Base-by-base conservation (phyloP, 2,113 vertebrate species). In the Trachemys scripta region DNA sequence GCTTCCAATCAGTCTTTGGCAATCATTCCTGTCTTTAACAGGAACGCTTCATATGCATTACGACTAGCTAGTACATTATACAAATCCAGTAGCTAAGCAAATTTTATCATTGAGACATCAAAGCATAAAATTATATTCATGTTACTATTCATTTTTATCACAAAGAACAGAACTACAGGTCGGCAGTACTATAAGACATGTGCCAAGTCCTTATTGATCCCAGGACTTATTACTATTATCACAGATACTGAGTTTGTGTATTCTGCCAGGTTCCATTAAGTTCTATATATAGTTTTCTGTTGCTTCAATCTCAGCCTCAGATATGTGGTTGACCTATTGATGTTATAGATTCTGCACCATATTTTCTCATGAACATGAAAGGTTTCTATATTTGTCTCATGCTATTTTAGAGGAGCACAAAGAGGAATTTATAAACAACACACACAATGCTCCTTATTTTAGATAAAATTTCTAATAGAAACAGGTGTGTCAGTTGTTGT, bases 291-390 rank as follows among this genome's bases (percentile, higher is more conserved):
- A 27, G 4, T 1, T 42, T 72, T 85, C 59, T 87, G 20, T 72
- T 86, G 84, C 62, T 47, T 80, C 53, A 88, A 49, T 49, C 79
- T 16, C 69, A 90, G 22, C 27, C 20, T 57, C 80, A 65, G 45
- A 25, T 90, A 87, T 84, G 45, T 84, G 27, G 78, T 92, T 96
- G 79, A 93, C 86, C 82, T 89, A 89, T 88, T 85, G 84, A 29
- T 87, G 35, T 51, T 81, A 79, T 86, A 90, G 25, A 80, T 78
- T 47, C 78, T 88, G 29, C 24, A 10, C 3, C 24, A 80, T 20
- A 11, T 84, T 90, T 91, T 88, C 87, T 89, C 38, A 51, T n/a
- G 35, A 80, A 12, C 3, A 19, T 10, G 65, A 20, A 31, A 50
- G 49, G 53, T 84, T 76, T 89, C 62, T 94, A 17, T 84, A 20